Evolutionary conservation across 2,888 invertebrate species (phyloP).

Genomic region (Diachrysia chrysitis): DNA sequence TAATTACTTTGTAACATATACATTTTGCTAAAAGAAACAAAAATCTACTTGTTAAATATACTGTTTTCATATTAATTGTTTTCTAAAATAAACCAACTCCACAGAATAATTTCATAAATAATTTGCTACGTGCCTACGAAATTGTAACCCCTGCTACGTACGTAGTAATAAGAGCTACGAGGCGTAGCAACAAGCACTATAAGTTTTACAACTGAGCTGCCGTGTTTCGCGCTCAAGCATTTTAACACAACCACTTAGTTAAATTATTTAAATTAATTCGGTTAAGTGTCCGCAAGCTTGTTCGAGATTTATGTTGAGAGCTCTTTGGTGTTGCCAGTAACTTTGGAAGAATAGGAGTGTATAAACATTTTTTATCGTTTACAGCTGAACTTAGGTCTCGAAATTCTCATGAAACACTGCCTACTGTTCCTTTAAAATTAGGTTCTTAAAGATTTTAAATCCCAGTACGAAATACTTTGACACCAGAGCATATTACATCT

Average conservation of each 20-base stretch:
- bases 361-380: slow-evolving; percentile 15
- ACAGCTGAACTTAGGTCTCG: slow-evolving; percentile 7
- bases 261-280: slow-evolving; percentile 58
- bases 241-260: slow-evolving; percentile 47
- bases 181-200: slow-evolving; percentile 54
- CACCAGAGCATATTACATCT: not conserved
- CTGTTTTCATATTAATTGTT: not conserved
- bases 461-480: not conserved
- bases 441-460: not conserved
- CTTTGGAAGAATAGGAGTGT: slow-evolving; percentile 31
- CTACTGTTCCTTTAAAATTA: not conserved
- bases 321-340: slow-evolving; percentile 38
- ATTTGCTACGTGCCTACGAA: slow-evolving; percentile 62
- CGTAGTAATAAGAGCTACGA: slow-evolving; percentile 67
- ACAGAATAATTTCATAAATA: slow-evolving; percentile 30
- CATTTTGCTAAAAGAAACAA: not conserved
- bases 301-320: slow-evolving; percentile 42
- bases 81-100: slow-evolving; percentile 15
- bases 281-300: slow-evolving; percentile 40
- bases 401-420: not conserved
- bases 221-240: slow-evolving; percentile 24
- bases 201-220: slow-evolving; percentile 18
- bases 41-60: not conserved
- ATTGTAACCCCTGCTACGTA: slow-evolving; percentile 61
- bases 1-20: not conserved